Evolutionary conservation across 2,797 vertebrate genomes (phyloP).

Genomic region (Gorsachius magnificus): DNA sequence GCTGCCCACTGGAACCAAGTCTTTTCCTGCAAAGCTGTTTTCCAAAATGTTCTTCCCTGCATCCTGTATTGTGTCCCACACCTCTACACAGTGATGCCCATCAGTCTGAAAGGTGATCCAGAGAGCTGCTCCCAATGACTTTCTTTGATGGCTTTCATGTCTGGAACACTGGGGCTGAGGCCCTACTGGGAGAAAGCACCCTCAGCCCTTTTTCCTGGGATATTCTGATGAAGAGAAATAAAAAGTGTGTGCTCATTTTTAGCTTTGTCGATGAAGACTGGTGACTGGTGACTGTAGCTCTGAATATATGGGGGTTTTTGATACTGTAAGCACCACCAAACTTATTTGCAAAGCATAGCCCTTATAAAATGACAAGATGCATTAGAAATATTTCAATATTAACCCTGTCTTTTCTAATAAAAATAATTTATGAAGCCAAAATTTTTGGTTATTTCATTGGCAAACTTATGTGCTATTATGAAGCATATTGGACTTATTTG

Average conservation of each 20-base stretch:
- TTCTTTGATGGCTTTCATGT: neutral
- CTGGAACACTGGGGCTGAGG: neutral
- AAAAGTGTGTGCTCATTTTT: neutral
- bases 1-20: neutral
- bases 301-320: neutral
- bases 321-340: neutral
- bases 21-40: neutral
- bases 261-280: neutral
- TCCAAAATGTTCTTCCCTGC: neutral
- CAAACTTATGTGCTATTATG: neutral
- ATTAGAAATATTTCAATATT: neutral
- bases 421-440: neutral
- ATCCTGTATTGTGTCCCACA: neutral
- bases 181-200: neutral
- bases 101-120: neutral
- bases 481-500: neutral
- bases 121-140: neutral
- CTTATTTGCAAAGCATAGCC: neutral
- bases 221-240: neutral
- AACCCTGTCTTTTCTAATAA: neutral
- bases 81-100: rapidly evolving
- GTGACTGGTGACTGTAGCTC: neutral
- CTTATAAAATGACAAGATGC: neutral
- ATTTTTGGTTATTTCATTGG: neutral
- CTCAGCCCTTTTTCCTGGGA: neutral